These are phyloP conservation scores for Centropyge bicolor DNA, from an alignment of 2,797 vertebrate species.

Conservation along the genomic window DNA sequence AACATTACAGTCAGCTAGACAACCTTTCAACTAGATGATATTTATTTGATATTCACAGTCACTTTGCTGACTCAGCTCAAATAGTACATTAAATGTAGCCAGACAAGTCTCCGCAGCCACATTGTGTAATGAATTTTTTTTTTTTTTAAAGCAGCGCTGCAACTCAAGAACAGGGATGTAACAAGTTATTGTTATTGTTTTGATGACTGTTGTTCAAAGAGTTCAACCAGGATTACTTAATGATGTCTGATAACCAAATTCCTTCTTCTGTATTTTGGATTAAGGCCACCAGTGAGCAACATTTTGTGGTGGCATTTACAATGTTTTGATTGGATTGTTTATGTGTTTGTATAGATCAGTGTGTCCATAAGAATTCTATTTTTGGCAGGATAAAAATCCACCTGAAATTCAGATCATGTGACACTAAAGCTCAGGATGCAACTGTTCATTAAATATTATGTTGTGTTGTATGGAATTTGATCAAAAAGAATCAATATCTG, in stretches of 20 bases:
- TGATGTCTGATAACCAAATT: slow-evolving; percentile 7
- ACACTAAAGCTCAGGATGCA: slow-evolving; percentile 60
- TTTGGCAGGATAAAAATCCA: background rate
- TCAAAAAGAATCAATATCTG: slow-evolving; percentile 10
- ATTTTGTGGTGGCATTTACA: slow-evolving; percentile 10
- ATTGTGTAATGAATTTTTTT: background rate
- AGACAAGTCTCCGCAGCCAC: background rate
- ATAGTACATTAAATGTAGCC: background rate
- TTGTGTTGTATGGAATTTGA: slow-evolving; percentile 29
- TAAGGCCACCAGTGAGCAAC: slow-evolving; percentile 10
- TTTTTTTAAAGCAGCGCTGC: background rate
- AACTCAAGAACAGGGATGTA: slow-evolving; percentile 4
- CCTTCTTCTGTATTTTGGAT: slow-evolving; percentile 5
- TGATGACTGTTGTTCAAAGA: background rate
- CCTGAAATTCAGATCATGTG: slow-evolving; percentile 21
- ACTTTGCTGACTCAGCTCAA: background rate
- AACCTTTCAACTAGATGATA: background rate
- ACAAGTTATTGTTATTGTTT: background rate
- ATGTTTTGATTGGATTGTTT: slow-evolving; percentile 1
- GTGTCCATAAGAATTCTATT: background rate
- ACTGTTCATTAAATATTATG: slow-evolving; percentile 14
- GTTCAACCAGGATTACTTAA: background rate
- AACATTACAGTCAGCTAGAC: background rate
- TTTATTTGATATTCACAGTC: background rate
- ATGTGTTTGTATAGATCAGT: slow-evolving; percentile 9